Base-by-base conservation (phyloP, 30 jellyfish, hydroid and myxozoan genomes). In the Turritopsis rubra region DNA sequence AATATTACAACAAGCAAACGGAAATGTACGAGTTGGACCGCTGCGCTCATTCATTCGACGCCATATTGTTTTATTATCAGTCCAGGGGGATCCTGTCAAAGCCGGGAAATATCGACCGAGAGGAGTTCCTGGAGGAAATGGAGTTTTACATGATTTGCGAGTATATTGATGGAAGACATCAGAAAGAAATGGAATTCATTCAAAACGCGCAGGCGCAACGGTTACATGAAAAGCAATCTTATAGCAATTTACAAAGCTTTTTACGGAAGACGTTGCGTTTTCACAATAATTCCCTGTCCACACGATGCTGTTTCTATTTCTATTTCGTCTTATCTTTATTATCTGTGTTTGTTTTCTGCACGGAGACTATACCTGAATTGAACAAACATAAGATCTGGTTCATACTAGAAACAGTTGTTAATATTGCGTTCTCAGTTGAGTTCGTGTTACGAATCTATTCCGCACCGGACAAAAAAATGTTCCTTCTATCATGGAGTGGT, bases 1-100 rank as follows among this genome's bases (percentile, higher is more conserved):
- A 80, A 27, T 91, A 66, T 54, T 91, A 82, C 76, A 94, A 91
- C 73, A 85, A 79, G 54, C 22, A 18, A 26, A 28, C 74, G 4
- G 79, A 79, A 9, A 87, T n/a, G 28, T 84, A 80, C 81, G 81
- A 79, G 7, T 86, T 91, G 60, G 81, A 81, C 26, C 87, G 97
- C 29, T 93, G 90, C 31, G 85, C 85, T 16, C 31, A 22, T 8
- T 91, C 96, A 7, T 91, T 91, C 73, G 89, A 87, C 53, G 96
- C 97, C 24, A 85, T 91, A 54, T 81, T 91, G 86, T 91, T 91
- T 78, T 90, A 90, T 81, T 90, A 90, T 72, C 97, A 90, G 75
- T 90, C 97, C 8, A 86, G 81, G 21, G 97, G 97, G 28, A 91
- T 87, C 1, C 85, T 89, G 72, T 77, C 97, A 18, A 84, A 75